Evolutionary conservation across 2,113 vertebrate genomes (phyloP), one percentile per base, ranked within the genome.

Genomic region (Seriola quinqueradiata): DNA sequence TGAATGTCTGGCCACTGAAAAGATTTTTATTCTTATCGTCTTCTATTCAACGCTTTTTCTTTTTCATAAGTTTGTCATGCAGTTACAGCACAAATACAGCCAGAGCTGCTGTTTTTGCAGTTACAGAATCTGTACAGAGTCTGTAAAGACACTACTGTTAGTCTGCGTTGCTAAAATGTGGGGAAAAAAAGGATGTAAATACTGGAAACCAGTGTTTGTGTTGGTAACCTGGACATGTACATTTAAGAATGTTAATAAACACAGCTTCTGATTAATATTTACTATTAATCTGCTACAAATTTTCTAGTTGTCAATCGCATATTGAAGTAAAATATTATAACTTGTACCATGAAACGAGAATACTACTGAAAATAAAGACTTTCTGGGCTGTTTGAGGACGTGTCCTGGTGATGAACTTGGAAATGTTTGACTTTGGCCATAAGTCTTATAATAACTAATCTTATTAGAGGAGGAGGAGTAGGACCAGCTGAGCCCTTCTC

Each of bases 1-100:
- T 69, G 83, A 59, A 82, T 44, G 44, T 61, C 75, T 70, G 70
- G 36, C 36, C 25, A 28, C 46, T 77, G 28, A 65, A 77, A 77
- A 71, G 17, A 65, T 34, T 9, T 58, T 23, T 48, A 28, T 72
- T 54, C 10, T 40, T 42, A 25, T 60, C 2, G n/a, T 75, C 77
- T 82, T 78, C 73, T 42, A 61, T 70, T 73, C 32, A 34, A 19
- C 5, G 16, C 4, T 25, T 8, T 38, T 65, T 50, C 32, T 52
- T 38, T 34, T 25, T 0, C 21, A 32, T 58, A 69, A 52, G 12
- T 40, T 32, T 63, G 12, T 9, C 0, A 57, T 21, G 11, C n/a
- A 57, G 6, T 50, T 38, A 28, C 14, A 0, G 14, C 4, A 36
- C 4, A 36, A 60, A 65, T 36, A 57, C 32, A 64, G 36, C 40